Percentiles rank a stretch among this genome's conserved stretches.
These are phyloP conservation scores for Styela plicata DNA, from an alignment of 23 tunicate species.

Conservation along the genomic window DNA sequence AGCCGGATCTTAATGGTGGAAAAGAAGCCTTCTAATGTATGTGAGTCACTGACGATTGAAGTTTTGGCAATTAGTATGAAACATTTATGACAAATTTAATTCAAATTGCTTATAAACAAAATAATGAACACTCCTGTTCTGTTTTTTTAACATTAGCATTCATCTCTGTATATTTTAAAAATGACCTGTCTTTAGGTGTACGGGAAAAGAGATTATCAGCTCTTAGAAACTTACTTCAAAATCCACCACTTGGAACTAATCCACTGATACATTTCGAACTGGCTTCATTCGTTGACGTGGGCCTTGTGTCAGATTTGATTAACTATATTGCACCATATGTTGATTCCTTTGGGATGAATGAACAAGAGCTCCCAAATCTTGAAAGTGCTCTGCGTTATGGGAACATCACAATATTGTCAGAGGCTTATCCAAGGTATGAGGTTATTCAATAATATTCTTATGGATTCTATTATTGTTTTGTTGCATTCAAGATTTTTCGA, in stretches of 20 bases:
- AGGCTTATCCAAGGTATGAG: constrained; percentile 25
- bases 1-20: too few relatives aligned
- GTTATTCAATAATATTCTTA: too few relatives aligned
- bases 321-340: constrained; percentile 61
- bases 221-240: constrained; percentile 43
- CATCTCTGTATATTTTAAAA: neutral
- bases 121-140: too few relatives aligned
- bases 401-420: constrained; percentile 36
- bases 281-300: constrained; percentile 91
- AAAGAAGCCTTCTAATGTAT: too few relatives aligned
- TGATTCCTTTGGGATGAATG: constrained; percentile 96
- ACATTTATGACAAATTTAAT: too few relatives aligned
- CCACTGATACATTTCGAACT: constrained; percentile 81
- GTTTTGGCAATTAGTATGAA: too few relatives aligned
- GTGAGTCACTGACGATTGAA: too few relatives aligned
- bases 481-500: neutral
- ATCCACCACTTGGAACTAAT: constrained; percentile 38
- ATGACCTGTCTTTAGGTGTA: constrained; percentile 37
- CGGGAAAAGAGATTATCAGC: constrained; percentile 32
- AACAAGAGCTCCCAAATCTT: constrained; percentile 89
- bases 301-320: constrained; percentile 47
- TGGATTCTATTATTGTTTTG: too few relatives aligned
- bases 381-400: constrained; percentile 61
- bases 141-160: too few relatives aligned
- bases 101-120: too few relatives aligned